Evolutionary conservation across 2,888 invertebrate species (phyloP).

Genomic region (Lepeophtheirus nordmannii): DNA sequence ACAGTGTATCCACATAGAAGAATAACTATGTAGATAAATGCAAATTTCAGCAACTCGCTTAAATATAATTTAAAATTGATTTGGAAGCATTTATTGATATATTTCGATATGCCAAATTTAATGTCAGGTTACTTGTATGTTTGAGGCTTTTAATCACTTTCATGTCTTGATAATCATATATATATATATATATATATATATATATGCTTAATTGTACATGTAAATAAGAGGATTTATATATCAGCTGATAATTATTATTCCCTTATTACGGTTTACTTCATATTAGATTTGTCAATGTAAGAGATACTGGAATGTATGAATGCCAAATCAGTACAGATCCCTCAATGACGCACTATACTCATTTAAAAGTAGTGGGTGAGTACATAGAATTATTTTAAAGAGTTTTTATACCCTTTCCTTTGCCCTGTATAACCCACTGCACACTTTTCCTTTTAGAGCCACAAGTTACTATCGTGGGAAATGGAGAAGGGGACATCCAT

Average conservation of each 20-base stretch:
- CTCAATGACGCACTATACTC: not conserved
- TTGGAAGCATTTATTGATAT: too few relatives aligned
- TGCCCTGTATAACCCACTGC: not conserved
- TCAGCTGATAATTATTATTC: not conserved
- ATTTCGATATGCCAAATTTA: too few relatives aligned
- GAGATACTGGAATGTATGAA: constrained; percentile 3
- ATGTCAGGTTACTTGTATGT: too few relatives aligned
- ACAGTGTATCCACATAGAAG: too few relatives aligned
- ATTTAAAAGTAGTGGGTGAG: not conserved
- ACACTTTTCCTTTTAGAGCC: not conserved
- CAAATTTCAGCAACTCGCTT: too few relatives aligned
- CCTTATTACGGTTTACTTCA: not conserved
- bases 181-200: too few relatives aligned
- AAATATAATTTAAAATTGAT: too few relatives aligned
- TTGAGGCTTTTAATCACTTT: too few relatives aligned
- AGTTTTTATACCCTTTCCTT: not conserved
- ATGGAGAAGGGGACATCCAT: not conserved
- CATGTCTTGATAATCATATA: too few relatives aligned
- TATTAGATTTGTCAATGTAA: not conserved
- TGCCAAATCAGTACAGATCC: constrained; percentile 3
- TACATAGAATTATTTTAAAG: not conserved
- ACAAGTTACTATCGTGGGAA: not conserved
- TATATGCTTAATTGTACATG: too few relatives aligned
- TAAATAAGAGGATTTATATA: not conserved
- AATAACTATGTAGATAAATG: too few relatives aligned